Percentiles rank a stretch among this genome's conserved stretches.
These are phyloP conservation scores for Colius striatus DNA, from an alignment of 2,113 vertebrate species.

Conservation along the genomic window DNA sequence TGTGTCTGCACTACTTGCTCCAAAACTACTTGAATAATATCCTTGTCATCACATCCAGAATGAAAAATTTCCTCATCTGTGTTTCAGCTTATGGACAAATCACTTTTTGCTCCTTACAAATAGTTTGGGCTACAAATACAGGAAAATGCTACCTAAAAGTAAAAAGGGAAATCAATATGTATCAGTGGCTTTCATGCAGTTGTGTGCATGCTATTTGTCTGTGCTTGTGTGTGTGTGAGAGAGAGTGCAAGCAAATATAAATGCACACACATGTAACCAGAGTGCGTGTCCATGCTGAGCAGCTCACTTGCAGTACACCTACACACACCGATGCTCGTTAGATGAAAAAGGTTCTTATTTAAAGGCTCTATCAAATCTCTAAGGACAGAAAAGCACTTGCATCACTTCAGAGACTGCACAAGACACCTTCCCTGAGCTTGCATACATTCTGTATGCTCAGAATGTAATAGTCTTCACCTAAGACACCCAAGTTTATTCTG, in stretches of 20 bases:
- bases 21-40: background rate
- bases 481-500: background rate
- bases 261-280: background rate
- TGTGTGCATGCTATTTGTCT: background rate
- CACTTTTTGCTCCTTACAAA: background rate
- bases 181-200: background rate
- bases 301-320: background rate
- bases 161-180: background rate
- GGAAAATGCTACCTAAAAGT: background rate
- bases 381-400: background rate
- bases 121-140: background rate
- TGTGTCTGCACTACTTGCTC: background rate
- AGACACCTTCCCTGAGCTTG: background rate
- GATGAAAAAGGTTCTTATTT: background rate
- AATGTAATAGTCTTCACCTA: background rate
- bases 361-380: background rate
- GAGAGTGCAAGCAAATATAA: background rate
- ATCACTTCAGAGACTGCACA: background rate
- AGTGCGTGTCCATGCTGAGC: background rate
- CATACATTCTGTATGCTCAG: background rate
- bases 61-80: background rate
- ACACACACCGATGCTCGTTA: rapidly evolving
- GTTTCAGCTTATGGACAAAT: background rate
- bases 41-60: background rate
- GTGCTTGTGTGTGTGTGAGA: background rate